Percentiles rank a stretch among this genome's conserved stretches.
These are phyloP conservation scores for Priocnemis perturbator DNA, from an alignment of 2,888 invertebrate species.

Conservation along the genomic window DNA sequence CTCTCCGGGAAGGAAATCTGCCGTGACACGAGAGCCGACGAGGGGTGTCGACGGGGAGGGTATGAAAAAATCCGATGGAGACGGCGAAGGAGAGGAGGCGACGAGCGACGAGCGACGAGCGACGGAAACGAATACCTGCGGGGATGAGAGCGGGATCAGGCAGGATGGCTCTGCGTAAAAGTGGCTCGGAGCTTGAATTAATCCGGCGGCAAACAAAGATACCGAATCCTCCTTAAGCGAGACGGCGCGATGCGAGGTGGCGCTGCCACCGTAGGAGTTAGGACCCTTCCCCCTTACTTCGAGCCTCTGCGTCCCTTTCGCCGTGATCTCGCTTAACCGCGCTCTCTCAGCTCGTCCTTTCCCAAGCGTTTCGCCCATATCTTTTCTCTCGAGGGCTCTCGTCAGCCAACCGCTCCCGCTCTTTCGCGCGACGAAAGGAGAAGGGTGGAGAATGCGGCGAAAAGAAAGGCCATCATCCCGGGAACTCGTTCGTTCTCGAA, in stretches of 20 bases:
- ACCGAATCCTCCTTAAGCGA: constrained; percentile 48
- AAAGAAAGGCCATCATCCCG: too few species aligned
- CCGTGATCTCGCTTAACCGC: constrained; percentile 4
- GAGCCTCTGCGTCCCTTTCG: constrained; percentile 1
- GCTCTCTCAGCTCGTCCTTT: constrained; percentile 14
- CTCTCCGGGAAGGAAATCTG: not conserved
- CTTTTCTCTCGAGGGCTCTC: constrained; percentile 45
- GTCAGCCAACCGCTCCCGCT: constrained; percentile 33
- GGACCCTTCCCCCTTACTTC: constrained; percentile 1
- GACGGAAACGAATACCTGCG: constrained; percentile 1
- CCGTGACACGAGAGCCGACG: not conserved
- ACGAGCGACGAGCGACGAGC: too few species aligned
- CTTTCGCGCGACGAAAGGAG: constrained; percentile 12
- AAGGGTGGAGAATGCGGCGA: not conserved
- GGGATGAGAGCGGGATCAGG: constrained; percentile 19
- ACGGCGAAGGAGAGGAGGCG: not conserved
- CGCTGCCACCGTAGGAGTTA: not conserved
- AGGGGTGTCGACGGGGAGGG: not conserved
- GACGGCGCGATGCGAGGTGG: constrained; percentile 5
- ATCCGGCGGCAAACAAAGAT: constrained; percentile 53
- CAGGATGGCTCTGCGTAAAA: constrained; percentile 39
- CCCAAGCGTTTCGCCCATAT: constrained; percentile 26
- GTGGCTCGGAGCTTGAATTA: constrained; percentile 47
- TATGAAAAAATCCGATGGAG: constrained; percentile 20
- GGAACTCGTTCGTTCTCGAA: too few species aligned